Evolutionary conservation across 2,113 vertebrate genomes (phyloP), one percentile per base, ranked within the genome.

Genomic region (Phyllopteryx taeniolatus): DNA sequence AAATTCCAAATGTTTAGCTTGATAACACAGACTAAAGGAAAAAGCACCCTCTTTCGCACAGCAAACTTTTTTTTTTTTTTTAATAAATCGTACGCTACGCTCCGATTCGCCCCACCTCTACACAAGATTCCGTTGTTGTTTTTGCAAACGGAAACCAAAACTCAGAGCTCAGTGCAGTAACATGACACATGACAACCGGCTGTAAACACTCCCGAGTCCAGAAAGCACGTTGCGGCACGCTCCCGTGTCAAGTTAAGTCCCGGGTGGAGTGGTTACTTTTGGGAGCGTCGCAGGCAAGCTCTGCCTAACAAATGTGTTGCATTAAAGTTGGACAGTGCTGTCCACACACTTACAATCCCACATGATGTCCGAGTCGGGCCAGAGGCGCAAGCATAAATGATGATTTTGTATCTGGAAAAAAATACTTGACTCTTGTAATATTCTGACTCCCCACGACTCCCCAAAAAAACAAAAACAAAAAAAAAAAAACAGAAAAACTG

Each of bases 131-230:
- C 1, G 20, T 22, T 22, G 20, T 56, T 56, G 53, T 56, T 56
- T 56, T 56, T 56, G 53, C 27, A 31, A 60, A 33, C 22, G 6
- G 31, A 60, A 60, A 60, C 22, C 1, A 59, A 59, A 59, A 22
- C 22, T 57, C n/a, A 6, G 27, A 60, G 27, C 59, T 8, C 6
- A 33, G 31, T 9, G 31, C 31, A 3, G 59, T 35, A 61, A 61
- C 59, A 17, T 8, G 59, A 61, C 59, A 61, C 59, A 61, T 61
- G 59, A 35, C 74, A 15, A 75, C 71, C 62, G 27, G 60, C 44
- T 43, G 77, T 67, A 57, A 68, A 67, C 66, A 66, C 42, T 49
- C 67, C 59, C n/a, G 22, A 54, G n/a, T 47, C 13, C 44, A 68
- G 2, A 62, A 67, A 64, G 62, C 63, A 19, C n/a, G 15, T 44